Evolutionary conservation across 2,888 invertebrate species (phyloP), one percentile per base, ranked within the genome.

Genomic region (Rhagophthalmus giganteus): DNA sequence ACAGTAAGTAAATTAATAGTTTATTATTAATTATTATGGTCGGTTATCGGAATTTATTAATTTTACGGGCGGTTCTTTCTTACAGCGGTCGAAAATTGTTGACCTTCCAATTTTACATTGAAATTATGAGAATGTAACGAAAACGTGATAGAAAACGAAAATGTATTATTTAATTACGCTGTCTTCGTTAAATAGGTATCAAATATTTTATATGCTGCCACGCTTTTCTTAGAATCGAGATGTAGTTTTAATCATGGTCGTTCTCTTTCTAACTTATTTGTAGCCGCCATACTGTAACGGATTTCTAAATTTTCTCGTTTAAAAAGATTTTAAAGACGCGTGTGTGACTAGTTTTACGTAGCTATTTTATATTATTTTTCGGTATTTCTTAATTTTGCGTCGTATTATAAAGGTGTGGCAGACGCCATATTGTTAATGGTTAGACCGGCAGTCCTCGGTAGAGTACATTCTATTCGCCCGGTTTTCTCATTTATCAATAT

Each of bases 321-420:
- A 20, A 5, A 5, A 20, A 20, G 20, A 7, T 20, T 28, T 16
- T 8, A 16, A 10, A 3, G 27, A 6, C 9, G 8, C 28, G n/a
- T 15, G 5, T 28, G 20, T 20, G 7, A 7, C 20, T 20, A 20
- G 7, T 20, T 20, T 20, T 20, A 20, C 3, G 20, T n/a, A n/a
- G n/a, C n/a, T n/a, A n/a, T n/a, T n/a, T n/a, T n/a, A n/a, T n/a
- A n/a, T n/a, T n/a, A n/a, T n/a, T n/a, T n/a, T n/a, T n/a, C n/a
- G n/a, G n/a, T n/a, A 37, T 37, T 24, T 25, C 9, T 13, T 26
- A 40, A 30, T 33, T 55, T 54, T 64, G 66, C 69, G 71, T 68
- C 71, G 72, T 70, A 71, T 72, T 71, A 69, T 55, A 69, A 71
- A 74, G 74, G 74, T 74, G 74, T 74, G 74, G 74, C 73, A 63